Evolutionary conservation across 2,113 vertebrate genomes (phyloP).

Genomic region (Microtus oregoni): DNA sequence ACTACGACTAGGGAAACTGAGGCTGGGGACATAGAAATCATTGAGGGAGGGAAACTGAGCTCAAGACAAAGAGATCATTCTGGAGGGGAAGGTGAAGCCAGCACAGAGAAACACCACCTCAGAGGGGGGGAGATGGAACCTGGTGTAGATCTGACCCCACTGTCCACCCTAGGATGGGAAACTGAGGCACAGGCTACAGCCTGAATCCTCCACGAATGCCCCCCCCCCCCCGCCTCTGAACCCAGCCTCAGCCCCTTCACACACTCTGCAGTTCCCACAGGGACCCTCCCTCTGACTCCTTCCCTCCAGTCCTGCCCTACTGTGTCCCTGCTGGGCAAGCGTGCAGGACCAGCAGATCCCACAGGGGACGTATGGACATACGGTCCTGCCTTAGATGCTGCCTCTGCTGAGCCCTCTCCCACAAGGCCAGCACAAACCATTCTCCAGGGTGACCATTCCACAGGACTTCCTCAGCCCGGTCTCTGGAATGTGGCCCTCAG

Average conservation of each 20-base stretch:
- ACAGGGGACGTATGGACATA: too few species aligned
- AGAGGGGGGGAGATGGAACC: background rate
- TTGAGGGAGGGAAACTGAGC: background rate
- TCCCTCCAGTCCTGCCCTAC: background rate
- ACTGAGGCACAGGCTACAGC: background rate
- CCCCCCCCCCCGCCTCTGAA: too few species aligned
- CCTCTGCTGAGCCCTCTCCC: background rate
- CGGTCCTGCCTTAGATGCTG: background rate
- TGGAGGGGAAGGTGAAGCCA: background rate
- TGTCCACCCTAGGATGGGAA: background rate
- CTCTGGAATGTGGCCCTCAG: slow-evolving; percentile 24
- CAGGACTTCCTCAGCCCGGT: slow-evolving; percentile 51
- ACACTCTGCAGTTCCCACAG: background rate
- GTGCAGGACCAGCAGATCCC: background rate
- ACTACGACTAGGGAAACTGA: background rate
- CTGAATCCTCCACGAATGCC: background rate
- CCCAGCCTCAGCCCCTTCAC: background rate
- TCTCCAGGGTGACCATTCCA: slow-evolving; percentile 37
- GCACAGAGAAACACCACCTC: background rate
- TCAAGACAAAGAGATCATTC: background rate
- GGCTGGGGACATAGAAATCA: background rate
- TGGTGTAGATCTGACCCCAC: background rate
- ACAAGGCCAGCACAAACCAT: slow-evolving; percentile 38
- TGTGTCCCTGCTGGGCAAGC: background rate
- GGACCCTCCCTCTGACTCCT: background rate